These are phyloP conservation scores for Chiloscyllium plagiosum DNA, from an alignment of 2,113 vertebrate species.

Conservation along the genomic window DNA sequence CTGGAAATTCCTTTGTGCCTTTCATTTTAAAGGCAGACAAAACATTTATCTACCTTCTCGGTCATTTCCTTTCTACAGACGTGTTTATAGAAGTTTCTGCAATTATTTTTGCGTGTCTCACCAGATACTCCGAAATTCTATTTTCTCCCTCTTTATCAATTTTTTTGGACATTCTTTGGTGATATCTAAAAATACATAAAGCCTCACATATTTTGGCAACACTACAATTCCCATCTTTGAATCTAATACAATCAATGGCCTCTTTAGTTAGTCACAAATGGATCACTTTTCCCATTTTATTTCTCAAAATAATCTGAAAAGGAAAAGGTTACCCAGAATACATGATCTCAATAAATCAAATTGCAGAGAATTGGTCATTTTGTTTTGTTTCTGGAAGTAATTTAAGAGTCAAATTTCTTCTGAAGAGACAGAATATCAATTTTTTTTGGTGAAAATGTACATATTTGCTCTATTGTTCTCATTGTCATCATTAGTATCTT, in stretches of 20 bases:
- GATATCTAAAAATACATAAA: no score
- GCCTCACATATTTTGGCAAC: no score
- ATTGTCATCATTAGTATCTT: background rate
- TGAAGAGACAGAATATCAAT: background rate
- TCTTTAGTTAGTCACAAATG: background rate
- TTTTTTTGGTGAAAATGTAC: background rate
- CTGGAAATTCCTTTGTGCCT: no score
- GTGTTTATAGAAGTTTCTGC: no score
- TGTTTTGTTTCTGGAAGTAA: background rate
- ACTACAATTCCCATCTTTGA: background rate
- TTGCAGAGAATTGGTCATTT: background rate
- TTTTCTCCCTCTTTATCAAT: no score
- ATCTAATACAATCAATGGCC: background rate
- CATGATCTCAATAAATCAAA: background rate
- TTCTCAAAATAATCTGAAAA: background rate
- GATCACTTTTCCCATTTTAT: background rate
- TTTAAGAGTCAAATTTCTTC: background rate
- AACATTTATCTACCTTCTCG: no score
- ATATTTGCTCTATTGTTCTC: background rate
- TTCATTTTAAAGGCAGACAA: no score
- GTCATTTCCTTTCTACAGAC: no score
- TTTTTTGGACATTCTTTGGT: no score
- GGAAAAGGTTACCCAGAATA: background rate
- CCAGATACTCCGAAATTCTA: no score
- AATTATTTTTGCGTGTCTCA: no score